A percentile compares a stretch with the other conserved stretches of the same genome.
These are phyloP conservation scores for Pipistrellus pygmaeus DNA, from an alignment of 2,797 vertebrate species.

Conservation along the genomic window DNA sequence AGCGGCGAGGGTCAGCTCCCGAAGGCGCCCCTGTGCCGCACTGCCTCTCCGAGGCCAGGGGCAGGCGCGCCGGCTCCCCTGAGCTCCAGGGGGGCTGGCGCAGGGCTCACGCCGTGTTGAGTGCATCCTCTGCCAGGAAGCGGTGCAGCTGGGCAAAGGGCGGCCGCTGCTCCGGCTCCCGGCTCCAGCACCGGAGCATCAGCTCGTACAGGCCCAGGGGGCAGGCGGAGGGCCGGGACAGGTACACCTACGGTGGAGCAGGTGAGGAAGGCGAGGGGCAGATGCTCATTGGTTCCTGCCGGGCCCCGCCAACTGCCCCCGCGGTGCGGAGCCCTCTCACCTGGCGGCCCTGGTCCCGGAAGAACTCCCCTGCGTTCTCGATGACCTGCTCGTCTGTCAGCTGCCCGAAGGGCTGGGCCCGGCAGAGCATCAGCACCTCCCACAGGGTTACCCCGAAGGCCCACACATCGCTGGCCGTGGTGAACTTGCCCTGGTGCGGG, in stretches of 20 bases:
- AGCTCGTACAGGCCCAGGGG: constrained; percentile 95
- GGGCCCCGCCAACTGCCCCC: background rate
- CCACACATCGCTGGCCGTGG: constrained; percentile 96
- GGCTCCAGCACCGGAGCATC: constrained; percentile 96
- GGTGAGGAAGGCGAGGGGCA: background rate
- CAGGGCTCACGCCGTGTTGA: constrained; percentile 91
- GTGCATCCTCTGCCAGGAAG: constrained; percentile 93
- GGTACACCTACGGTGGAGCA: constrained; percentile 90
- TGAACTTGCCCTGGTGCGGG: constrained; percentile 93
- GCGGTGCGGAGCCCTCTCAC: constrained; percentile 81
- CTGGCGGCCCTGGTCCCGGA: constrained; percentile 95
- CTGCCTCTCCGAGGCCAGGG: background rate
- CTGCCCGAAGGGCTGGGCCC: constrained; percentile 95
- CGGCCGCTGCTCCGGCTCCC: constrained; percentile 95
- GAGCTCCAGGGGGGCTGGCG: background rate
- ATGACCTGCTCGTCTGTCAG: constrained; percentile 97
- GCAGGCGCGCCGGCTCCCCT: background rate
- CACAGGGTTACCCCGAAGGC: constrained; percentile 97
- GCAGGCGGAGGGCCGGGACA: constrained; percentile 92
- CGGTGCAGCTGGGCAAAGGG: constrained; percentile 93
- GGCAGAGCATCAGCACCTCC: constrained; percentile 97
- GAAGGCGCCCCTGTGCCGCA: constrained; percentile 57
- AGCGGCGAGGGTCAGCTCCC: constrained; percentile 8
- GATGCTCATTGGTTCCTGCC: background rate
- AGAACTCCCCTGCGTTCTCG: constrained; percentile 97